Evolutionary conservation across 2,888 invertebrate genomes (phyloP).

Genomic region (Drosophila formosana): DNA sequence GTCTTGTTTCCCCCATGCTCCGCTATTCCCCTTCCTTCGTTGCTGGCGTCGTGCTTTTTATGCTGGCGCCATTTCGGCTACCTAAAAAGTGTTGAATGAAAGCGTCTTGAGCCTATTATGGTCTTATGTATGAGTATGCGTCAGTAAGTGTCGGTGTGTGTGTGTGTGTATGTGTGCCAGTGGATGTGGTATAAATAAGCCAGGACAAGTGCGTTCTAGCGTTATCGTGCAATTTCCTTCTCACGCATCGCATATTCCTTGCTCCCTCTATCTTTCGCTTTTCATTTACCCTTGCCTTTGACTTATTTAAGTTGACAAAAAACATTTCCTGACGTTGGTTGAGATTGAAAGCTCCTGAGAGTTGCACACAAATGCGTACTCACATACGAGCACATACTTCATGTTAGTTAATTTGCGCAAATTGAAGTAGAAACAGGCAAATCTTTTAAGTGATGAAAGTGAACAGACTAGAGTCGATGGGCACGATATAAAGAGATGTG

Average conservation of each 20-base stretch:
- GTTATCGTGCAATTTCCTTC: constrained; percentile 67
- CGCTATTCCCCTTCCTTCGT: constrained; percentile 16
- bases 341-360: constrained; percentile 42
- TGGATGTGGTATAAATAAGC: constrained; percentile 48
- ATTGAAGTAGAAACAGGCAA: constrained; percentile 33
- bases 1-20: constrained; percentile 7
- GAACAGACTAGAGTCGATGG: neutral
- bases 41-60: constrained; percentile 53
- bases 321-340: constrained; percentile 29
- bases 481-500: neutral
- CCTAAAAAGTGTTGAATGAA: constrained; percentile 77
- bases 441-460: constrained; percentile 54
- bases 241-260: neutral
- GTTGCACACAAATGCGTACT: constrained; percentile 7
- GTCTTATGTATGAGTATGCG: constrained; percentile 30
- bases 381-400: constrained; percentile 23
- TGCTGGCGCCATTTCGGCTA: constrained; percentile 74
- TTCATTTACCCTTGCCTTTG: constrained; percentile 14
- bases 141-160: constrained; percentile 8
- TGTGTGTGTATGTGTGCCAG: constrained; percentile 22
- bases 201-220: constrained; percentile 60
- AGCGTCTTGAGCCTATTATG: constrained; percentile 77
- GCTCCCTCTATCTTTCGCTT: neutral
- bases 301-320: constrained; percentile 49
- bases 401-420: constrained; percentile 52